These are phyloP conservation scores for Callipepla squamata DNA, from an alignment of 2,113 vertebrate genomes.

Conservation along the genomic window DNA sequence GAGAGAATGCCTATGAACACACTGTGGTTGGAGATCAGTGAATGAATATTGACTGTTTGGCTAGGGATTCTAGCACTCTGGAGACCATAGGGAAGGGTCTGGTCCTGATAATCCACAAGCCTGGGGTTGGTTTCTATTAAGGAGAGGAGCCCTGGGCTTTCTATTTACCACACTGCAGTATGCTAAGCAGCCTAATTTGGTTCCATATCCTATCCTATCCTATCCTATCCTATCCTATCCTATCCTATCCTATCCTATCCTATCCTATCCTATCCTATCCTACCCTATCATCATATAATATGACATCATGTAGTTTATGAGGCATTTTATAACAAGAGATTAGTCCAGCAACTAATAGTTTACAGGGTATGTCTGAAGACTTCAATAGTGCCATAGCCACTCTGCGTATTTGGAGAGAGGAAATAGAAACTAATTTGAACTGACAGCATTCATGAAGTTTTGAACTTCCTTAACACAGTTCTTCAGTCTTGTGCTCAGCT, in stretches of 20 bases:
- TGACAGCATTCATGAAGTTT: neutral
- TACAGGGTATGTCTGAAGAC: neutral
- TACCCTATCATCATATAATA: fast-evolving
- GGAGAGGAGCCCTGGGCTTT: neutral
- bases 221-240: neutral
- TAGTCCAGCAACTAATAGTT: neutral
- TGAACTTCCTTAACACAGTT: neutral
- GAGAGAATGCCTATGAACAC: neutral
- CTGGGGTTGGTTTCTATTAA: neutral
- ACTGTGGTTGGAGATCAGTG: neutral
- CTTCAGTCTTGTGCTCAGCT: neutral
- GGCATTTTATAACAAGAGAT: neutral
- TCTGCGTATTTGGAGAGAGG: neutral
- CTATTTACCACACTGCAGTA: neutral
- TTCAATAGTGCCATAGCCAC: neutral
- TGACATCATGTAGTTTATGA: neutral
- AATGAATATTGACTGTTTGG: neutral
- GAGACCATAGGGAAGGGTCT: neutral
- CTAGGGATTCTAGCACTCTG: neutral
- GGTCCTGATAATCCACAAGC: neutral
- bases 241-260: neutral
- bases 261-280: neutral
- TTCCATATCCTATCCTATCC: neutral
- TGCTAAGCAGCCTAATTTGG: neutral
- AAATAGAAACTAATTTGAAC: neutral